These are phyloP conservation scores for Chydorus sphaericus DNA, from an alignment of 2,888 invertebrate species.

Conservation along the genomic window DNA sequence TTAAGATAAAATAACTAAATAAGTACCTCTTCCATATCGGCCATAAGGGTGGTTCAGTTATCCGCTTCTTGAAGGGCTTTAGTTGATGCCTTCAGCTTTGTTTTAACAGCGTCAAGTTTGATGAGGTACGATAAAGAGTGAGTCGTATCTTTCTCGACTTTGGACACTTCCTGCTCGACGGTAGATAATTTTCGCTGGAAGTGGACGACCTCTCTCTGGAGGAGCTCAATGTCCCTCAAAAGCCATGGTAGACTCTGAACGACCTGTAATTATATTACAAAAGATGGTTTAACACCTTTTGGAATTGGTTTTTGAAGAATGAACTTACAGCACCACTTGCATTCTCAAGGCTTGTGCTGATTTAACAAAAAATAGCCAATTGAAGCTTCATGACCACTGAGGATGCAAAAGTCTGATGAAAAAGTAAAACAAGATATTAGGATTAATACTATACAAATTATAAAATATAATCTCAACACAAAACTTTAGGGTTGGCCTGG, in stretches of 20 bases:
- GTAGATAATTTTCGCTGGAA: constrained; percentile 63
- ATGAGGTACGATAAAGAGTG: constrained; percentile 75
- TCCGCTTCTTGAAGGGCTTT: constrained; percentile 85
- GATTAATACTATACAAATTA: neutral
- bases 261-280: constrained; percentile 31
- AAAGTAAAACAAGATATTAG: neutral
- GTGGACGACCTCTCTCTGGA: constrained; percentile 60
- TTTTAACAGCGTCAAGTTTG: constrained; percentile 69
- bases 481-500: constrained; percentile 61
- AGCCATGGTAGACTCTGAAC: constrained; percentile 47
- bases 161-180: constrained; percentile 66
- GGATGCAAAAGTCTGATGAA: constrained; percentile 51
- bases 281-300: too few relatives aligned
- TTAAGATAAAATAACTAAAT: constrained; percentile 24
- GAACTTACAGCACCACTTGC: constrained; percentile 55
- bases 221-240: constrained; percentile 54
- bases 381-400: constrained; percentile 74
- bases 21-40: constrained; percentile 67
- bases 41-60: constrained; percentile 78
- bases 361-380: constrained; percentile 79
- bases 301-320: too few relatives aligned
- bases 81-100: constrained; percentile 63
- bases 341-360: constrained; percentile 77
- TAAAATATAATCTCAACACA: too few relatives aligned
- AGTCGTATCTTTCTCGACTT: constrained; percentile 80